Conservation (phyloP, 2,797 vertebrate genomes). For the Phylloscopus collybita region DNA sequence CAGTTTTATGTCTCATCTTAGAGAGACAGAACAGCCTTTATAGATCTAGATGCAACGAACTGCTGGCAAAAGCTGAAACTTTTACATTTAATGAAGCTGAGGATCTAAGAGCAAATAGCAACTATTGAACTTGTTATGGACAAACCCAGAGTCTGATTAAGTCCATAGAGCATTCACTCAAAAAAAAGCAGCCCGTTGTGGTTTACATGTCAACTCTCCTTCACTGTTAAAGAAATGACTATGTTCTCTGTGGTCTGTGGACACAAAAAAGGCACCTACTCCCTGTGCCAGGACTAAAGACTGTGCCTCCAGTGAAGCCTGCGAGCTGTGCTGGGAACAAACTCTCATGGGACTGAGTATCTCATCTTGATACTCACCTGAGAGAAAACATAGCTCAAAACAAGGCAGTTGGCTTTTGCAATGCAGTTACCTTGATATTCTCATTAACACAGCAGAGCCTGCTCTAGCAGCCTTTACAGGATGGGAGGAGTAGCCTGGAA, state of each 20-base stretch:
- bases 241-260: conserved; percentile 19
- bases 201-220: conserved; percentile 56
- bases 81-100: conserved; percentile 75
- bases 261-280: conserved; percentile 1
- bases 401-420: conserved; percentile 34
- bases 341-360: background rate
- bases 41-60: conserved; percentile 70
- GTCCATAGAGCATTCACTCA: conserved; percentile 67
- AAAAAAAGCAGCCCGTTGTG: conserved; percentile 38
- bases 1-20: conserved; percentile 64
- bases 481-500: background rate
- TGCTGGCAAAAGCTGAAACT: conserved; percentile 69
- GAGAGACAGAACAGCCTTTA: conserved; percentile 60
- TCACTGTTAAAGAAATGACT: conserved; percentile 62
- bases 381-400: conserved; percentile 61
- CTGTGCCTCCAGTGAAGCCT: background rate
- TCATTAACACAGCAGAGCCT: conserved; percentile 24
- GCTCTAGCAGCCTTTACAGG: conserved; percentile 46
- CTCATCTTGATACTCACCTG: conserved; percentile 61
- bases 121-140: conserved; percentile 74
- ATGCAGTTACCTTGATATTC: conserved; percentile 46
- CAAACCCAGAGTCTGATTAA: conserved; percentile 76
- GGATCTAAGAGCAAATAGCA: conserved; percentile 68
- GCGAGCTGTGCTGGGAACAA: conserved; percentile 9
- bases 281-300: background rate